A percentile compares a stretch with the other conserved stretches of the same genome.
Evolutionary conservation across 2,113 vertebrate species (phyloP).

Genomic region (Salminus brasiliensis): DNA sequence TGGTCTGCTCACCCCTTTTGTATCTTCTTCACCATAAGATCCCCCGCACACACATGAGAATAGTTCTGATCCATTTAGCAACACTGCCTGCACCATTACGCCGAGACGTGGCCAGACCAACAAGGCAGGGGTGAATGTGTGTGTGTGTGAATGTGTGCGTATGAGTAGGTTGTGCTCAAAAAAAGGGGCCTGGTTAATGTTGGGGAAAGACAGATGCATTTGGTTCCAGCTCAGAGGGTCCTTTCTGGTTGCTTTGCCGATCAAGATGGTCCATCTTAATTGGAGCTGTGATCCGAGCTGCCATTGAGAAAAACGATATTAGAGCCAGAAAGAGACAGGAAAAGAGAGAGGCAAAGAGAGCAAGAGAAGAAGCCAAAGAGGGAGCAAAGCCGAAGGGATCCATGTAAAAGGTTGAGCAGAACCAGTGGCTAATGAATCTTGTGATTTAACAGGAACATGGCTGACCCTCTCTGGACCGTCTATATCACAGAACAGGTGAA

Average conservation of each 20-base stretch:
- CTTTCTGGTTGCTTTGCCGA: constrained; percentile 51
- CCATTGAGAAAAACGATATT: constrained; percentile 16
- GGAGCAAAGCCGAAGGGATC: constrained; percentile 53
- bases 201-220: constrained; percentile 29
- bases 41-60: background rate
- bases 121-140: background rate
- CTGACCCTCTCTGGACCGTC: constrained; percentile 48
- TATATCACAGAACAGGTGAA: constrained; percentile 28
- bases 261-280: constrained; percentile 65
- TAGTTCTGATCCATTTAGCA: constrained; percentile 53
- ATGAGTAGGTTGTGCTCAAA: constrained; percentile 33
- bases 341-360: background rate
- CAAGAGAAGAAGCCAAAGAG: constrained; percentile 39
- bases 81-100: constrained; percentile 36
- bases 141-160: background rate
- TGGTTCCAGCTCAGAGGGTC: constrained; percentile 23
- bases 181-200: constrained; percentile 19
- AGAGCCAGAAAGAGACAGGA: background rate
- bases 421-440: constrained; percentile 65
- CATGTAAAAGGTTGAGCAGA: constrained; percentile 65
- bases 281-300: constrained; percentile 56
- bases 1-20: background rate
- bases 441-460: constrained; percentile 56
- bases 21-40: constrained; percentile 19
- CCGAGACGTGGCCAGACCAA: background rate